Conservation (phyloP, 1,140 invertebrate species). For the Protaetia brevitarsis region DNA sequence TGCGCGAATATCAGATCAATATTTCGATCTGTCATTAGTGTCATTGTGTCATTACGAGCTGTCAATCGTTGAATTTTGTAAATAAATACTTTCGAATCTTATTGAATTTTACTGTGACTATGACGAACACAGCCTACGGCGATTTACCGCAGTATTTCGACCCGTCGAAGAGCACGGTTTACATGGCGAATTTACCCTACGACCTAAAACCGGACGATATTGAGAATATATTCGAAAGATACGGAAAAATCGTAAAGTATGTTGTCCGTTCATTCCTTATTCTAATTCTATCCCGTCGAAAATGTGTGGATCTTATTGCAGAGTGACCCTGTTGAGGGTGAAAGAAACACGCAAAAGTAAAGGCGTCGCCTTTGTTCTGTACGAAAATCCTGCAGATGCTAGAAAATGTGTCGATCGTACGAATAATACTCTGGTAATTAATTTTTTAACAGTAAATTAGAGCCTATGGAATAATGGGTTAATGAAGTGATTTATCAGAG, state of each 20-base stretch:
- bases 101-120: neutral
- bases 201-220: slow-evolving; percentile 78
- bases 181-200: slow-evolving; percentile 75
- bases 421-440: slow-evolving; percentile 48
- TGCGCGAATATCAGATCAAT: no score
- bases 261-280: slow-evolving; percentile 31
- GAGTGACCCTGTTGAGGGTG: slow-evolving; percentile 74
- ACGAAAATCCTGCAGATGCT: slow-evolving; percentile 65
- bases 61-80: no score
- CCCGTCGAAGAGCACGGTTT: slow-evolving; percentile 68
- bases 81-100: no score
- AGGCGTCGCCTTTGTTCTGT: slow-evolving; percentile 77
- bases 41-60: no score
- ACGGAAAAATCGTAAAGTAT: slow-evolving; percentile 78
- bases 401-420: slow-evolving; percentile 58
- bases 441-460: no score
- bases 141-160: slow-evolving; percentile 30
- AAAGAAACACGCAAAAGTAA: slow-evolving; percentile 63
- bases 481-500: no score
- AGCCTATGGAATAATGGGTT: no score
- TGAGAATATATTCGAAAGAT: slow-evolving; percentile 70
- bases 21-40: no score
- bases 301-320: slow-evolving; percentile 44
- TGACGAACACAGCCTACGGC: neutral
- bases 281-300: neutral